Base-by-base conservation (phyloP, 1,140 invertebrate genomes). In the Ladona fulva region DNA sequence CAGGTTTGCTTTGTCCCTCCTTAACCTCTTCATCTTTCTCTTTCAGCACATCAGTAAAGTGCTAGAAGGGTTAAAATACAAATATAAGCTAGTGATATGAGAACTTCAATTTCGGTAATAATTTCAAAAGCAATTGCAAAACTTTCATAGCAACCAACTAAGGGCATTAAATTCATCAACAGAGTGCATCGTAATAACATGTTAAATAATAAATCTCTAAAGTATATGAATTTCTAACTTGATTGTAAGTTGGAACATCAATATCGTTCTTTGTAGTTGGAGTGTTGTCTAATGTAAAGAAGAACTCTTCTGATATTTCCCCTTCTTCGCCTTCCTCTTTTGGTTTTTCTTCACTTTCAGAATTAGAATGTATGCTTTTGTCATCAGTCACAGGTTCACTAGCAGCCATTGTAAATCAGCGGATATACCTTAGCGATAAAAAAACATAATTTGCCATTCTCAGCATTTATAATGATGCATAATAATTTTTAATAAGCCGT, bases 311-410 rank as follows among this genome's bases (percentile, higher is more conserved):
- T 12, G 52, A 16, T 19, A 66, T 16, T 22, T 66, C 52, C 12
- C 52, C 52, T 66, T 66, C 52, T 66, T 66, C 52, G 52, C n/a
- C 52, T 66, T 66, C 52, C n/a, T 66, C n/a, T 66, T 66, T 22
- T 12, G 29, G 29, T 37, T 37, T 37, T 8, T 37, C 29, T 37
- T 37, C 29, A 37, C 1, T 5, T 37, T 37, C 29, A 37, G 29
- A 37, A 8, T 37, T 37, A 8, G 29, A 8, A 1, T 37, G 29
- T 37, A 5, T 37, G 29, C 29, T 37, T 37, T 37, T 37, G 1
- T 37, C 29, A 8, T 37, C 29, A 5, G 29, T 37, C 29, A 37
- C 29, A 8, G 29, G 8, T 37, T 37, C 29, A 37, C 29, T 37
- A 8, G 29, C 29, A 5, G 29, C 29, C 29, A 37, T 37, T 37